These are phyloP conservation scores for Dryoscopus gambensis DNA, from an alignment of 2,113 vertebrate species.

Conservation along the genomic window DNA sequence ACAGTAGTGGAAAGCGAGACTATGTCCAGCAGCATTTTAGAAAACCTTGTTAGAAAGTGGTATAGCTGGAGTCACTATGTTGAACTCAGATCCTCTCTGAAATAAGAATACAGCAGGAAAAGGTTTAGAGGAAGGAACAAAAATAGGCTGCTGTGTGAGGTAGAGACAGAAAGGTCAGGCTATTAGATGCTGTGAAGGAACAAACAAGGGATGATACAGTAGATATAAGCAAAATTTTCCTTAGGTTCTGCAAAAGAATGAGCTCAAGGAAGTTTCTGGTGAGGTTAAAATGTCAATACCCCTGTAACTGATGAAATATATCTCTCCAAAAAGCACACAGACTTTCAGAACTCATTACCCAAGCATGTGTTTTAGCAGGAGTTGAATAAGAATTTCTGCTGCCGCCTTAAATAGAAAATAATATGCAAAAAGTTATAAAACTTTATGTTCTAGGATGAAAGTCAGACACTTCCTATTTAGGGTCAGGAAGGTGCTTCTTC, in stretches of 20 bases:
- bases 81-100: background rate
- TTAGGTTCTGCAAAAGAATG: background rate
- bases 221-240: constrained; percentile 15
- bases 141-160: background rate
- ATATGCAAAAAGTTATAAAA: constrained; percentile 1
- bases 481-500: background rate
- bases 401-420: background rate
- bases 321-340: background rate
- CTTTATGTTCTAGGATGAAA: constrained; percentile 12
- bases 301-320: background rate
- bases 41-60: background rate
- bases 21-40: background rate
- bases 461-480: background rate
- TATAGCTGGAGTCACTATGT: background rate
- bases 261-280: background rate
- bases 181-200: background rate
- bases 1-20: background rate
- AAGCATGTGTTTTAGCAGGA: background rate
- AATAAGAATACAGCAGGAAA: background rate
- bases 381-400: background rate
- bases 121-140: background rate
- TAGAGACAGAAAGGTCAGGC: constrained; percentile 27
- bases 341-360: constrained; percentile 11
- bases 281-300: background rate
- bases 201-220: background rate